Evolutionary conservation across 1,140 invertebrate species (phyloP).

Genomic region (Danaus plexippus): DNA sequence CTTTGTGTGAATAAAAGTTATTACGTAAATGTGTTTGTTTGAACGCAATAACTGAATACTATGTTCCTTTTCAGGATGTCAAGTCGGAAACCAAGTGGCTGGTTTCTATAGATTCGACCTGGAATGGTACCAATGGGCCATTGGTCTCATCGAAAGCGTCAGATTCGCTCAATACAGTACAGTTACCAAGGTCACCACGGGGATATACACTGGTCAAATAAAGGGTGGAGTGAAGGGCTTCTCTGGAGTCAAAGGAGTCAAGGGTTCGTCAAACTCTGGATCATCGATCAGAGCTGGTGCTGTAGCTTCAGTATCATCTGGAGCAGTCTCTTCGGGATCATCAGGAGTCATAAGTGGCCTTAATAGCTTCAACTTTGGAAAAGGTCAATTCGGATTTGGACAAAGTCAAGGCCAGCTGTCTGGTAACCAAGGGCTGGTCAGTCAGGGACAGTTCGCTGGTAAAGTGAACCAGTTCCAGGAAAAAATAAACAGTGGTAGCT

Average conservation of each 20-base stretch:
- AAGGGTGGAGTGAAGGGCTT: constrained; percentile 21
- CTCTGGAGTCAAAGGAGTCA: constrained; percentile 8
- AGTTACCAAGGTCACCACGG: constrained; percentile 26
- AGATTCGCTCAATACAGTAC: constrained; percentile 42
- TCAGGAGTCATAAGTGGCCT: neutral
- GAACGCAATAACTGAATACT: neutral
- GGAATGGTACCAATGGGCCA: constrained; percentile 67
- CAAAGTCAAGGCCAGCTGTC: constrained; percentile 8
- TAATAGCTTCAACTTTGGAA: constrained; percentile 14
- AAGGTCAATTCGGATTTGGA: constrained; percentile 22
- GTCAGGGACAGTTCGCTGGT: constrained; percentile 20
- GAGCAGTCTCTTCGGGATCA: no score
- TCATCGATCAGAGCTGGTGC: neutral
- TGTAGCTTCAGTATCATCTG: no score
- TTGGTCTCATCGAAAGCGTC: constrained; percentile 53
- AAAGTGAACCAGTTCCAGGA: constrained; percentile 25
- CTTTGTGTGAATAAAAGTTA: no score
- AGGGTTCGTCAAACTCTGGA: constrained; percentile 10
- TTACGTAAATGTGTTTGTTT: no score
- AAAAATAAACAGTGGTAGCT: constrained; percentile 10
- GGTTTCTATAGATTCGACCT: constrained; percentile 68
- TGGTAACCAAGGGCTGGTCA: constrained; percentile 8
- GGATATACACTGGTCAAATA: constrained; percentile 24
- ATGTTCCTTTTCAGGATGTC: constrained; percentile 47
- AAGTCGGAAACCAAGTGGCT: constrained; percentile 59